Percentiles rank a stretch among this genome's conserved stretches.
These are phyloP conservation scores for Papilio aristodemus DNA, from an alignment of 1,140 invertebrate species.

Conservation along the genomic window DNA sequence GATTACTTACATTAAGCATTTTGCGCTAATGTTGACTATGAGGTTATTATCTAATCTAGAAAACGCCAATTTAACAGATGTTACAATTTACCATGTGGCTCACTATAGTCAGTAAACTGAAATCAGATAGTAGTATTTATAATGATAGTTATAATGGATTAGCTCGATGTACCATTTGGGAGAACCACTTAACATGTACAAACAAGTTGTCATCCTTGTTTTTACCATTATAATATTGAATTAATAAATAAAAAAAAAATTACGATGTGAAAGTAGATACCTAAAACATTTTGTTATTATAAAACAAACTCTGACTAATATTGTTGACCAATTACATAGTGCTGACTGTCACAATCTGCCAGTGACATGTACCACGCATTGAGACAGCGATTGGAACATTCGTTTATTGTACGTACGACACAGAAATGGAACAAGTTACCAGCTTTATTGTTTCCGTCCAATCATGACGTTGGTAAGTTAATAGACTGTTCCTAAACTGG, in stretches of 20 bases:
- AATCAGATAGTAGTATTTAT: conserved; percentile 32
- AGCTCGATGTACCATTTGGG: neutral
- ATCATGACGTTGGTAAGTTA: no score
- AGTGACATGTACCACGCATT: no score
- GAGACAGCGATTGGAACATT: no score
- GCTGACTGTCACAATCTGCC: no score
- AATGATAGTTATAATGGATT: conserved; percentile 29
- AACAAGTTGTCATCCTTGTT: neutral
- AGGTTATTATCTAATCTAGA: conserved; percentile 32
- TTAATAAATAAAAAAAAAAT: neutral
- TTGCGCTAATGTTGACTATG: conserved; percentile 20
- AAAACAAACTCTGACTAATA: no score
- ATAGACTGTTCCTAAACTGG: no score
- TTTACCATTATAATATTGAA: conserved; percentile 15
- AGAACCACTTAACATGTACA: conserved; percentile 12
- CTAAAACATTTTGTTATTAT: no score
- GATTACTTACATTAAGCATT: conserved; percentile 21
- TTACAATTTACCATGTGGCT: conserved; percentile 32
- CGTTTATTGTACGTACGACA: no score
- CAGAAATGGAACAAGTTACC: no score
- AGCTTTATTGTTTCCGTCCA: no score
- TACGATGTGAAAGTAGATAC: no score
- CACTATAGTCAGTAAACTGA: conserved; percentile 27
- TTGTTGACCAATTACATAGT: no score
- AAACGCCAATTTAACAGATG: conserved; percentile 33